phyloP scores from a whole-genome alignment of 2,797 vertebrate genomes.

The Acanthopagrus latus region DNA sequence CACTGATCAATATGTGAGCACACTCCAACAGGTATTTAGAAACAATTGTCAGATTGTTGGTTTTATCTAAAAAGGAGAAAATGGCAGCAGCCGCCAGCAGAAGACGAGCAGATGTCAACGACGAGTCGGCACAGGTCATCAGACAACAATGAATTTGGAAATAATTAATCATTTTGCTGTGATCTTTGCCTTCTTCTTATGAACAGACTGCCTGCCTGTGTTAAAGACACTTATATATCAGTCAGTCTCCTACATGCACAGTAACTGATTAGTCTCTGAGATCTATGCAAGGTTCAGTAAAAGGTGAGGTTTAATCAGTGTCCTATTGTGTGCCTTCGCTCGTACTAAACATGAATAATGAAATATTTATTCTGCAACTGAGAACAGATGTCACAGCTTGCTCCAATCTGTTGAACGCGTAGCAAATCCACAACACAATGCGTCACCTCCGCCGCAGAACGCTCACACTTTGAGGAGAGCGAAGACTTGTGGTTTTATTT shows the following conservation, averaged over 20 bases:
- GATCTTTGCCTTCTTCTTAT: constrained; percentile 8
- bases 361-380: constrained; percentile 34
- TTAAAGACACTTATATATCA: background rate
- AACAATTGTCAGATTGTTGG: constrained; percentile 19
- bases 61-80: constrained; percentile 22
- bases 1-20: constrained; percentile 11
- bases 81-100: constrained; percentile 9
- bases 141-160: background rate
- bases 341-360: constrained; percentile 27
- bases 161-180: constrained; percentile 31
- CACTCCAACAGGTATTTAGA: constrained; percentile 7
- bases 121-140: constrained; percentile 33
- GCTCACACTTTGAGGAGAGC: background rate
- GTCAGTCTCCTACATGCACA: constrained; percentile 38
- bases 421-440: background rate
- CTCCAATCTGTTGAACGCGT: constrained; percentile 8
- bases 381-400: constrained; percentile 41
- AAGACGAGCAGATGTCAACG: constrained; percentile 25
- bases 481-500: constrained; percentile 10
- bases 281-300: constrained; percentile 22
- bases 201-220: background rate
- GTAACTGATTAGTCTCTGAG: constrained; percentile 33
- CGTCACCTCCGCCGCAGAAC: constrained; percentile 2
- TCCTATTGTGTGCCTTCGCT: constrained; percentile 34
- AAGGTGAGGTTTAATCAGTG: constrained; percentile 53